Percentiles rank a stretch among this genome's conserved stretches.
phyloP scores from a whole-genome alignment of 2,113 vertebrate species.

The Carlito syrichta region DNA sequence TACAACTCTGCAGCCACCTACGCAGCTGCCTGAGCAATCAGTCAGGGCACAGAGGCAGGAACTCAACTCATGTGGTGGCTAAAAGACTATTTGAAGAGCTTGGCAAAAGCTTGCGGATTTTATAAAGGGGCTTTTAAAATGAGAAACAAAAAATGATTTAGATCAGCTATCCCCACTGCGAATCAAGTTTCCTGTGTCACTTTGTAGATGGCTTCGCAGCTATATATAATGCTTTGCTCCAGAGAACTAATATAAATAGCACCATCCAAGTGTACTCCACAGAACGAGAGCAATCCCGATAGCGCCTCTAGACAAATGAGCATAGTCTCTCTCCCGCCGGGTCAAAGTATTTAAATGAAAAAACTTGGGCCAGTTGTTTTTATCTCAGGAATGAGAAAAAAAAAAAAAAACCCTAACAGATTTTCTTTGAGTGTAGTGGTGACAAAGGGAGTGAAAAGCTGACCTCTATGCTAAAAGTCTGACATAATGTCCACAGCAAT shows the following conservation, averaged over 20 bases:
- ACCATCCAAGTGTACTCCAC: background rate
- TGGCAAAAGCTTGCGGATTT: conserved; percentile 73
- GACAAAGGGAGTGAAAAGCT: background rate
- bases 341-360: conserved; percentile 37
- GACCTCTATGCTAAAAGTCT: background rate
- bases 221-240: background rate
- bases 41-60: conserved; percentile 73
- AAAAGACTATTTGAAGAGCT: conserved; percentile 74
- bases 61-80: conserved; percentile 65
- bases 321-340: background rate
- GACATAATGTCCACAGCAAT: background rate
- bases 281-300: background rate
- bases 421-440: background rate
- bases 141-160: conserved; percentile 69
- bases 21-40: conserved; percentile 71
- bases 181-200: conserved; percentile 32
- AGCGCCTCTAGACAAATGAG: background rate
- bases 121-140: conserved; percentile 67
- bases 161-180: background rate
- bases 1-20: conserved; percentile 75
- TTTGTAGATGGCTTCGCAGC: background rate
- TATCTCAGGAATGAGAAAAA: conserved; percentile 29
- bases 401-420: background rate
- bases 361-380: background rate
- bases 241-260: background rate